These are phyloP conservation scores for Neodiprion fabricii DNA, from an alignment of 1,140 invertebrate species.

Conservation along the genomic window DNA sequence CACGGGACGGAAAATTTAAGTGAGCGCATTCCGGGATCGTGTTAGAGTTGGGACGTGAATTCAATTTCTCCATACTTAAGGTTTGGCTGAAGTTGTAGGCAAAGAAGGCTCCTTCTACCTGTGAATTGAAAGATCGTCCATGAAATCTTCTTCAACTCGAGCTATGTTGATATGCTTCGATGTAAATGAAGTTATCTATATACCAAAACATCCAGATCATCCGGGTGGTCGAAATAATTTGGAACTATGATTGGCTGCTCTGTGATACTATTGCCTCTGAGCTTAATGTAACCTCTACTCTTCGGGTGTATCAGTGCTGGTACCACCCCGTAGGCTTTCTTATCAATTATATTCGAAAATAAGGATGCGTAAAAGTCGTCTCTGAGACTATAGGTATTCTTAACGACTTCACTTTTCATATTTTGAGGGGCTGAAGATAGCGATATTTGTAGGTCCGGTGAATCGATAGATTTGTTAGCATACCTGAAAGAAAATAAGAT, in stretches of 20 bases:
- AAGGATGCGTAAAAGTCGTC: constrained; percentile 68
- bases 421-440: constrained; percentile 74
- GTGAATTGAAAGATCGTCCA: constrained; percentile 9
- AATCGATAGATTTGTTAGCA: constrained; percentile 64
- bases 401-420: constrained; percentile 74
- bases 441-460: constrained; percentile 81
- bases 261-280: constrained; percentile 73
- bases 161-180: constrained; percentile 10
- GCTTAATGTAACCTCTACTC: constrained; percentile 72
- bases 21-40: constrained; percentile 73
- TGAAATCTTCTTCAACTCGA: no score
- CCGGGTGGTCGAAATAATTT: constrained; percentile 76
- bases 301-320: constrained; percentile 76
- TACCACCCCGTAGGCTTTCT: constrained; percentile 68
- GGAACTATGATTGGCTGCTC: constrained; percentile 77
- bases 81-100: constrained; percentile 72
- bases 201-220: constrained; percentile 72
- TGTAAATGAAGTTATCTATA: constrained; percentile 35
- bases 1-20: constrained; percentile 45
- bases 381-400: constrained; percentile 68
- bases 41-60: constrained; percentile 67
- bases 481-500: constrained; percentile 74
- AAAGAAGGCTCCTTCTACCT: constrained; percentile 78
- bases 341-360: constrained; percentile 59
- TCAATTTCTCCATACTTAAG: constrained; percentile 69